These are phyloP conservation scores for Gavia stellata DNA, from an alignment of 2,113 vertebrate genomes.

Conservation along the genomic window DNA sequence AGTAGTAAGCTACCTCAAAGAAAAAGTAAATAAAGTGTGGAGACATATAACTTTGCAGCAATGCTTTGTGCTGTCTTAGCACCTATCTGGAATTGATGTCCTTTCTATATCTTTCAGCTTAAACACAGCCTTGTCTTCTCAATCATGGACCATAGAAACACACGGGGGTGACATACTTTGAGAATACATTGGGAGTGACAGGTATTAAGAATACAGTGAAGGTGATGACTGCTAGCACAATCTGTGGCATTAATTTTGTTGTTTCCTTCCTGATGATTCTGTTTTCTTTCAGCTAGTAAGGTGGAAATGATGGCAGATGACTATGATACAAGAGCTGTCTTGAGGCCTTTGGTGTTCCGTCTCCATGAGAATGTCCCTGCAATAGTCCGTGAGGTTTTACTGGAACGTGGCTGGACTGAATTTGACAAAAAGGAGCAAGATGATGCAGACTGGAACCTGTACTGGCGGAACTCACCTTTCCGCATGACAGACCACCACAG, in stretches of 20 bases:
- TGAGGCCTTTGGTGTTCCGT: conserved; percentile 69
- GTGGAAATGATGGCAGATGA: background rate
- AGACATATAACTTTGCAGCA: background rate
- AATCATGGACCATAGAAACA: background rate
- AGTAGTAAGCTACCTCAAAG: background rate
- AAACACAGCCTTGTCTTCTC: background rate
- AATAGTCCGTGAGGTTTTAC: conserved; percentile 76
- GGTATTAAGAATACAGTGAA: background rate
- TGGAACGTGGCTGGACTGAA: conserved; percentile 78
- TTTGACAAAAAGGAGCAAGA: conserved; percentile 60
- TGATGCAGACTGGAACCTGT: conserved; percentile 77
- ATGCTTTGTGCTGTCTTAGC: background rate
- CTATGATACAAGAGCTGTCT: background rate
- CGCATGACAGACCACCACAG: conserved; percentile 56
- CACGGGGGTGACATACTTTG: background rate
- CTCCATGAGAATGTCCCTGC: conserved; percentile 65
- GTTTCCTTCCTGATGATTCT: background rate
- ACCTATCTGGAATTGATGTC: background rate
- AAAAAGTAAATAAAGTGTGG: background rate
- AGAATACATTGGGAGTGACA: background rate
- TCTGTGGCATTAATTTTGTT: background rate
- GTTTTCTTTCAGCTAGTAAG: background rate
- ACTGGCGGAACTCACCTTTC: conserved; percentile 74
- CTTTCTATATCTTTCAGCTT: background rate
- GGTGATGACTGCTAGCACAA: background rate